Base-by-base conservation (phyloP, 2,797 vertebrate genomes). In the Pseudochirops corinnae region DNA sequence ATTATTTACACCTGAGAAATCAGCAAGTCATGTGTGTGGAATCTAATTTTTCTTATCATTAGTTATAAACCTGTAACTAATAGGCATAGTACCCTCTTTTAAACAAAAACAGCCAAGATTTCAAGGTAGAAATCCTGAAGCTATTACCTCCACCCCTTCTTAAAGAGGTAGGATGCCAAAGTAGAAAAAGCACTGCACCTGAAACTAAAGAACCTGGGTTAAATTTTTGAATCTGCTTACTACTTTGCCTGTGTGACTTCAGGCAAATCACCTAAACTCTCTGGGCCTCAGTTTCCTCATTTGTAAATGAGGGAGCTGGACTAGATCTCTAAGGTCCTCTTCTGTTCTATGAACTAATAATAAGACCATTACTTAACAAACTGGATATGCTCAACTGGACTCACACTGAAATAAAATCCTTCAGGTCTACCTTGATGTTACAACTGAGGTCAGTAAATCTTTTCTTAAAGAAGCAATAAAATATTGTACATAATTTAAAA, bases 61-160 rank as follows among this genome's bases (percentile, higher is more conserved):
- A 53, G 39, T 87, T 50, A 93, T 46, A 90, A 26, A 93, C 14
- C 12, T 74, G 21, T 46, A 91, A 57, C 55, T 39, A 50, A 55
- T 74, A 91, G 13, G 55, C 24, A 3, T 3, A 67, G 5, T 94
- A 67, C 55, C 74, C 92, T 5, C 21, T 96, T n/a, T 93, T 74
- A 74, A 74, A 74, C 5, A 52, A 95, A 94, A 96, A 94, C n/a
- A 97, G 57, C 62, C 93, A 93, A 92, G 58, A 93, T 96, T 21
- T 93, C 60, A 90, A 62, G 53, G 87, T 18, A 29, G 28, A 93
- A 93, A 93, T 93, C 55, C 18, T 46, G 1, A 94, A 90, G 24
- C 57, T 55, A 10, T 46, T 90, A 92, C 39, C 46, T 82, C 18
- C 33, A 21, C 16, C 18, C 18, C 67, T 24, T 74, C 62, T 74